Conservation (phyloP, 2,888 invertebrate species). For the Palloptera scutellata region DNA sequence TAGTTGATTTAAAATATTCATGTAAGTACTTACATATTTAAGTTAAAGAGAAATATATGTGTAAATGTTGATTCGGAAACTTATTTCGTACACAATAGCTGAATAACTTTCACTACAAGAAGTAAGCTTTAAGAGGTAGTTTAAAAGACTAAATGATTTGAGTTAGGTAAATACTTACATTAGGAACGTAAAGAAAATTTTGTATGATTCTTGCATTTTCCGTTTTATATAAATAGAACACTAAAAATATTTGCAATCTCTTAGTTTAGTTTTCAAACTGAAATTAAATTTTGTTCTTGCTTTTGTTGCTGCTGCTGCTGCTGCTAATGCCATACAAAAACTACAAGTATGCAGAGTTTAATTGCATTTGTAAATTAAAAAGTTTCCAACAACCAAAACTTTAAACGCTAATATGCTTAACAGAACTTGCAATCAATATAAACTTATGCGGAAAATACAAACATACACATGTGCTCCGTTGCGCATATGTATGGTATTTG, state of each 20-base stretch:
- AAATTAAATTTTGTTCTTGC: too few relatives aligned
- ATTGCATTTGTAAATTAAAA: conserved; percentile 34
- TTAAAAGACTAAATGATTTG: too few relatives aligned
- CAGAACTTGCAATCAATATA: conserved; percentile 19
- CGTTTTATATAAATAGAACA: too few relatives aligned
- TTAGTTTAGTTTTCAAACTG: too few relatives aligned
- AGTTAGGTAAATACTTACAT: too few relatives aligned
- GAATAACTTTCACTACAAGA: background rate
- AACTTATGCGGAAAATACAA: conserved; percentile 14
- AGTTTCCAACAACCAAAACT: background rate
- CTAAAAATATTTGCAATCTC: too few relatives aligned
- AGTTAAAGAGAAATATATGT: background rate
- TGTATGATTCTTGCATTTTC: too few relatives aligned
- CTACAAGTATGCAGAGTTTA: conserved; percentile 24
- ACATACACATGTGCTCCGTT: background rate
- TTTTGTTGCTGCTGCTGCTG: too few relatives aligned
- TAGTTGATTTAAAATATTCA: too few relatives aligned
- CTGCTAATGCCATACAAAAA: too few relatives aligned
- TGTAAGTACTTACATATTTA: too few relatives aligned
- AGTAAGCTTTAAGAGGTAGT: background rate
- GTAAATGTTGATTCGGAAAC: background rate
- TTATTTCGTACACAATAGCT: background rate
- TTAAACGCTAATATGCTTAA: conserved; percentile 26
- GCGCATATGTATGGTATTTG: conserved; percentile 3
- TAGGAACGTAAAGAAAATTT: too few relatives aligned